Evolutionary conservation across 2,797 vertebrate genomes (phyloP), one percentile per base, ranked within the genome.

Genomic region (Phrynocephalus guinanensis): DNA sequence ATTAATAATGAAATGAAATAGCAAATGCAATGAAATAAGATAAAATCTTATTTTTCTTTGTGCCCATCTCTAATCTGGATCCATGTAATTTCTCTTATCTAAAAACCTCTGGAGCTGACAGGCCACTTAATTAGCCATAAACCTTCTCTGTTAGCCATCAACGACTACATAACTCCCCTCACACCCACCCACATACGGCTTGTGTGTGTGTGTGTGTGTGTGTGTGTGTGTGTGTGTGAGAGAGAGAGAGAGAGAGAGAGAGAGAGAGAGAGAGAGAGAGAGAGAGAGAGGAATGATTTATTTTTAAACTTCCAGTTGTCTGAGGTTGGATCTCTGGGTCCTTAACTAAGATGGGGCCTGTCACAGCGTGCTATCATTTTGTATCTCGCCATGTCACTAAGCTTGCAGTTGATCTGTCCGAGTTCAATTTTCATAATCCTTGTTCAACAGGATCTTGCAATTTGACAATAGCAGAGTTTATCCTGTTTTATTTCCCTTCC

Each of bases 401-500:
- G 24, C 71, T 56, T 77, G 50, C 79, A n/a, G 68, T 83, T 88
- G 90, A 89, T 91, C 91, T 91, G 90, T 86, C 92, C n/a, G 89
- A 76, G 91, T 91, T 94, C 91, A 78, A 88, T 83, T 94, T 92
- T 91, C 92, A 91, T 94, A 95, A 95, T 94, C 92, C 87, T 93
- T 92, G 94, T 95, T 93, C 93, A 94, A 82, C 80, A 78, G 86
- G 60, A 92, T 88, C 90, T 90, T 92, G 84, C 90, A 90, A 88
- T 84, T 93, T 90, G 90, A 91, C 87, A 94, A 92, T 22, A 91
- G 72, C 82, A 86, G 90, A 86, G 38, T 91, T 94, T 91, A 95
- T 91, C 93, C 86, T 82, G 71, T 52, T 30, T 10, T 48, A 80
- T 67, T 89, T 87, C 83, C 90, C 80, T 73, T 76, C 60, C 1